Evolutionary conservation across 2,113 vertebrate species (phyloP), one percentile per base, ranked within the genome.

Genomic region (Talpa occidentalis): DNA sequence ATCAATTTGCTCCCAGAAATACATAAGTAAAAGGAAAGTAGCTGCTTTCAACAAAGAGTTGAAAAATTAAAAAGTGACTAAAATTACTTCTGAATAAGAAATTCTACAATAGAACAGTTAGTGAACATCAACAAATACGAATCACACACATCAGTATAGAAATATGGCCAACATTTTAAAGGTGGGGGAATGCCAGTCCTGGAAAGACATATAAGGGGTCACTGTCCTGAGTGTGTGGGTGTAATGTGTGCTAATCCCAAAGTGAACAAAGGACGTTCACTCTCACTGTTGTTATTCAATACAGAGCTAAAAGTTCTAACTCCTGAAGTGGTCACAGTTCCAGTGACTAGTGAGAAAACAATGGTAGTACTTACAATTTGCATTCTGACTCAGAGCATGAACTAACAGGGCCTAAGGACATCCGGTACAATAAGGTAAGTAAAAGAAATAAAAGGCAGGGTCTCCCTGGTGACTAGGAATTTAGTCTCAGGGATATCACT

Each of bases 1-100:
- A 44, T 93, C 90, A 79, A 47, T 93, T 88, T 94, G 92, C 93
- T 88, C 40, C 22, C 37, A 88, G 78, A 90, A 92, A 91, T 70
- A 70, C 7, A 3, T 81, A 84, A 88, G 44, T 74, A 54, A 95
- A 88, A 94, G 4, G 8, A 84, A 94, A 88, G 37, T 32, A 92
- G 77, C 12, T 91, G 60, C 87, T 73, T 87, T 15, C 16, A 16
- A 84, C 9, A 56, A 89, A 5, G 32, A 90, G 14, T 10, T 81
- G 12, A 12, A 19, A 70, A 87, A 60, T n/a, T 19, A 19, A 82
- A 91, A 88, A 59, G 32, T 54, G 12, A 4, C 5, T 83, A 86
- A 42, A 35, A 66, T 90, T 78, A 54, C 72, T 88, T 83, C 32
- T 64, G 80, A 96, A 82, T 28, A 73, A 95, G 35, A 94, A 91